Evolutionary conservation across 2,797 vertebrate genomes (phyloP).

Genomic region (Prionace glauca): DNA sequence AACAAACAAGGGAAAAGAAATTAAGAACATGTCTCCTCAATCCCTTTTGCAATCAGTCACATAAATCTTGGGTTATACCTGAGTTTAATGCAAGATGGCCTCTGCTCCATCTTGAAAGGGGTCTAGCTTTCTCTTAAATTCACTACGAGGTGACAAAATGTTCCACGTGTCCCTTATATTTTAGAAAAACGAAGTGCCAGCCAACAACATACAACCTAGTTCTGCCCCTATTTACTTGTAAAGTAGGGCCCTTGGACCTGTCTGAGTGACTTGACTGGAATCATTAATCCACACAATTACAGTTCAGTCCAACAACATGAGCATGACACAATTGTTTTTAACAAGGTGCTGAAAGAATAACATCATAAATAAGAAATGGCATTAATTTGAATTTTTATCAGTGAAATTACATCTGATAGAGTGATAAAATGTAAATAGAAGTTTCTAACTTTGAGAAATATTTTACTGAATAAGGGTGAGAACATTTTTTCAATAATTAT

Average conservation of each 20-base stretch:
- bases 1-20: not conserved
- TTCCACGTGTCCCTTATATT: not conserved
- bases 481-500: not conserved
- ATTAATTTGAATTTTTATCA: not conserved
- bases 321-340: not conserved
- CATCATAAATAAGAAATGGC: not conserved
- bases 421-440: not conserved
- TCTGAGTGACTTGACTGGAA: not conserved
- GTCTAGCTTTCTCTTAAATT: not conserved
- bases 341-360: not conserved
- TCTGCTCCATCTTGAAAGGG: not conserved
- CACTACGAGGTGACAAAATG: not conserved
- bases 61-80: not conserved
- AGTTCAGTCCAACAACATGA: not conserved
- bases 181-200: not conserved
- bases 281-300: not conserved
- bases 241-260: not conserved
- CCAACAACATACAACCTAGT: not conserved
- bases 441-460: not conserved
- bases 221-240: not conserved
- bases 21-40: not conserved
- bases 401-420: not conserved
- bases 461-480: not conserved
- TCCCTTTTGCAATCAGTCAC: not conserved
- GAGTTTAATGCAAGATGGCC: not conserved